These are phyloP conservation scores for Tokudaia tokunoshimensis DNA, from an alignment of 2,797 vertebrate species.

Conservation along the genomic window DNA sequence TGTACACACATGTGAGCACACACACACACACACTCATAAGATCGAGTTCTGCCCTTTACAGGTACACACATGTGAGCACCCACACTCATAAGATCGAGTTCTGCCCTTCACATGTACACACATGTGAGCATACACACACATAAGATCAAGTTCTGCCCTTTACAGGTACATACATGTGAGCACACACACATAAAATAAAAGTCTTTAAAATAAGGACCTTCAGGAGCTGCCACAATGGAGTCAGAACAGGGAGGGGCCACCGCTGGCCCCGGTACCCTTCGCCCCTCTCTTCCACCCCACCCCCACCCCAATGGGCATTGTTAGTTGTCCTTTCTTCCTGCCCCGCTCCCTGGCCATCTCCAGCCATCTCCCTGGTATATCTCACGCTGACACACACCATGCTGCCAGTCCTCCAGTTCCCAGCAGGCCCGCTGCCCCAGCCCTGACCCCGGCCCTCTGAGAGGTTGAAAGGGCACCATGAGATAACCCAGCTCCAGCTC, in stretches of 20 bases:
- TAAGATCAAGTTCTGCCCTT: background rate
- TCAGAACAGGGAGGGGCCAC: rapidly evolving
- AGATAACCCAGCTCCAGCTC: background rate
- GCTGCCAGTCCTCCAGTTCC: constrained; percentile 35
- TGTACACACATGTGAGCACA: background rate
- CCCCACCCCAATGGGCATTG: background rate
- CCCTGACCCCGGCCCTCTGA: background rate
- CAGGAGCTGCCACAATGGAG: background rate
- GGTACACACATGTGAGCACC: background rate
- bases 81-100: background rate
- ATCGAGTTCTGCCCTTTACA: background rate
- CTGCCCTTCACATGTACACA: background rate
- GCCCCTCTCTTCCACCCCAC: rapidly evolving
- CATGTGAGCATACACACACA: too few relatives aligned
- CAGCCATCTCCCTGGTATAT: constrained; percentile 66
- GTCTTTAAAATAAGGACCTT: background rate
- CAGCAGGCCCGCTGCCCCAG: background rate
- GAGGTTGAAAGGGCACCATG: background rate
- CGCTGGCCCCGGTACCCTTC: rapidly evolving
- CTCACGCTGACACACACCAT: constrained; percentile 68
- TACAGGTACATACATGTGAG: background rate
- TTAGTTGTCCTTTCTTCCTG: background rate
- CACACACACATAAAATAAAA: background rate
- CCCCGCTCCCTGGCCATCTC: background rate
- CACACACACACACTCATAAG: background rate